Conservation (phyloP, 2,113 vertebrate genomes). For the Anolis sagrei region DNA sequence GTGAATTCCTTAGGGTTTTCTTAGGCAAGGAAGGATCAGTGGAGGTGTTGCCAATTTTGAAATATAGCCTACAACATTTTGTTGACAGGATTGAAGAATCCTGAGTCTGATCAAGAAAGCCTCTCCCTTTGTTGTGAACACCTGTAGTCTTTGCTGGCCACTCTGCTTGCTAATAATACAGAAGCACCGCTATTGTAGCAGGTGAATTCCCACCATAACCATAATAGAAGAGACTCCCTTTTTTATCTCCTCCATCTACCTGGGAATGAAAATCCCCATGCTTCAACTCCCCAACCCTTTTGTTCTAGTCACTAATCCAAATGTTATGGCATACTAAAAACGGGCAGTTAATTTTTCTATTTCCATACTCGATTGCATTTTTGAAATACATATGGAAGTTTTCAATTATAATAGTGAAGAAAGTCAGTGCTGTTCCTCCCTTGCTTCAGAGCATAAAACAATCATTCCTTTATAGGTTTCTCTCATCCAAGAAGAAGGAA, state of each 20-base stretch:
- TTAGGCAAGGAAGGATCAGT: too few species aligned
- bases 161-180: background rate
- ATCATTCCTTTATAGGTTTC: background rate
- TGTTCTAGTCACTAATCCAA: slow-evolving; percentile 4
- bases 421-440: background rate
- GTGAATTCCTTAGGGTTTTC: too few species aligned
- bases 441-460: background rate
- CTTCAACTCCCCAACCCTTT: background rate
- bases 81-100: background rate
- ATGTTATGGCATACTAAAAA: slow-evolving; percentile 26
- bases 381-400: slow-evolving; percentile 8
- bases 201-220: background rate
- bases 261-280: background rate
- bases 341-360: slow-evolving; percentile 18
- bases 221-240: background rate
- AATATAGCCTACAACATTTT: too few species aligned
- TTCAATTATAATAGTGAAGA: slow-evolving; percentile 7
- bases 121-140: background rate
- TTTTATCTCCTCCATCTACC: background rate
- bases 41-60: too few species aligned
- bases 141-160: background rate
- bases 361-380: slow-evolving; percentile 16
- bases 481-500: background rate
- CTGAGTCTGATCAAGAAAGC: background rate
- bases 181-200: too few species aligned